Evolutionary conservation across 1,140 invertebrate species (phyloP).

Genomic region (Calycopis cecrops): DNA sequence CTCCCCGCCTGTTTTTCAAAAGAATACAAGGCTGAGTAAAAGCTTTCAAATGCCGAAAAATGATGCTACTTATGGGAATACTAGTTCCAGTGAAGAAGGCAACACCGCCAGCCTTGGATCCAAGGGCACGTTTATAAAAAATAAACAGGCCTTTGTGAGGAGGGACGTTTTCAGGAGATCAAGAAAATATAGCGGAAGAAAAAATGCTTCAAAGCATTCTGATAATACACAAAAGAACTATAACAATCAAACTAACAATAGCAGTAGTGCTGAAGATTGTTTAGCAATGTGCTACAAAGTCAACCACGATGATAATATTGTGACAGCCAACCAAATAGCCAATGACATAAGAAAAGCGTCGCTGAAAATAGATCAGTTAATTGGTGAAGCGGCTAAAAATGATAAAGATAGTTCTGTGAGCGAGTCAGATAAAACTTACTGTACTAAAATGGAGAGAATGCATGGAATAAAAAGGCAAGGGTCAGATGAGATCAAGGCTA

Average conservation of each 20-base stretch:
- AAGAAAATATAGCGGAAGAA: slow-evolving; percentile 74
- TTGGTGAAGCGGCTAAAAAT: slow-evolving; percentile 74
- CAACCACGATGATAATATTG: slow-evolving; percentile 70
- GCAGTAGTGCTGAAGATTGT: slow-evolving; percentile 73
- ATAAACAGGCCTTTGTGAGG: slow-evolving; percentile 74
- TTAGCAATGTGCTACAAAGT: slow-evolving; percentile 69
- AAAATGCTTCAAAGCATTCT: slow-evolving; percentile 71
- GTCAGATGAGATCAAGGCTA: slow-evolving; percentile 65
- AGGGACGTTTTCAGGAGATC: slow-evolving; percentile 71
- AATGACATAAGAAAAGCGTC: slow-evolving; percentile 73
- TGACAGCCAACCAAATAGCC: slow-evolving; percentile 75
- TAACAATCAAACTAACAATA: slow-evolving; percentile 56
- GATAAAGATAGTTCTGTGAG: slow-evolving; percentile 64
- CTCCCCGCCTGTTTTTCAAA: slow-evolving; percentile 70
- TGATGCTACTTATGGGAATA: slow-evolving; percentile 66
- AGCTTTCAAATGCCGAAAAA: slow-evolving; percentile 73
- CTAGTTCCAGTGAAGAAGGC: slow-evolving; percentile 71
- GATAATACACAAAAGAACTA: slow-evolving; percentile 66
- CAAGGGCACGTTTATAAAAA: slow-evolving; percentile 78
- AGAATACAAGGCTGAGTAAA: slow-evolving; percentile 72
- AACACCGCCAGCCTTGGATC: slow-evolving; percentile 54
- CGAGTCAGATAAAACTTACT: slow-evolving; percentile 63
- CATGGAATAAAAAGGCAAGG: slow-evolving; percentile 68
- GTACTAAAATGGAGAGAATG: slow-evolving; percentile 66
- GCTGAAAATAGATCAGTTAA: slow-evolving; percentile 75